Conservation (phyloP, 2,113 vertebrate genomes). For the Octodon degus region DNA sequence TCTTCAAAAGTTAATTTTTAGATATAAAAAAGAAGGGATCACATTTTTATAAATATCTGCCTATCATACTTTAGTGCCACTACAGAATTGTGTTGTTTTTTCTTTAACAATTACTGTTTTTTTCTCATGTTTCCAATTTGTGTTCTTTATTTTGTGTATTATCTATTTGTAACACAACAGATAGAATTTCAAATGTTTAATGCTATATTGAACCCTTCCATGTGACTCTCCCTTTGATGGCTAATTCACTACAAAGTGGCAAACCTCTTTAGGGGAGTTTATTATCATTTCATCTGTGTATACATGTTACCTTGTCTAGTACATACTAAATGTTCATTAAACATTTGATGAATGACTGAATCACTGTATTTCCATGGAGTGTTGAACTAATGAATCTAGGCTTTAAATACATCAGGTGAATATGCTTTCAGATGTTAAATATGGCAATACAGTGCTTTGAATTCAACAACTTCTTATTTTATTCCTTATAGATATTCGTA, state of each 20-base stretch:
- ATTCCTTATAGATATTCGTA: slow-evolving; percentile 51
- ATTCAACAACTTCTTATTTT: slow-evolving; percentile 50
- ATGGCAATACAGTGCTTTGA: slow-evolving; percentile 13
- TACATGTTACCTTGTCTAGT: background rate
- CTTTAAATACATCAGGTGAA: slow-evolving; percentile 45
- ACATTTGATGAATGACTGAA: slow-evolving; percentile 42
- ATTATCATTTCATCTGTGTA: background rate
- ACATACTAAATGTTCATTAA: background rate
- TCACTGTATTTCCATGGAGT: background rate
- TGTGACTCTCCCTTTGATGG: background rate
- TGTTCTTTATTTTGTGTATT: background rate
- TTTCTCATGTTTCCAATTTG: background rate
- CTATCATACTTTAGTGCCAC: background rate
- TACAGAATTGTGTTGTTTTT: background rate
- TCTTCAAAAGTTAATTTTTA: background rate
- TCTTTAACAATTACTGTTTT: slow-evolving; percentile 13
- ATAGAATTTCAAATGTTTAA: background rate
- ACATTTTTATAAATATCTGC: background rate
- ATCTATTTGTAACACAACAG: background rate
- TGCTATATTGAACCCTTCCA: background rate
- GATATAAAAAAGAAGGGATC: background rate
- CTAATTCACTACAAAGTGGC: background rate
- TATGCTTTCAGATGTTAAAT: slow-evolving; percentile 50
- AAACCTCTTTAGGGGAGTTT: background rate
- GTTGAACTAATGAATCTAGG: slow-evolving; percentile 57